phyloP scores from a whole-genome alignment of 2,797 vertebrate genomes.

The Percopsis omiscomaycus region DNA sequence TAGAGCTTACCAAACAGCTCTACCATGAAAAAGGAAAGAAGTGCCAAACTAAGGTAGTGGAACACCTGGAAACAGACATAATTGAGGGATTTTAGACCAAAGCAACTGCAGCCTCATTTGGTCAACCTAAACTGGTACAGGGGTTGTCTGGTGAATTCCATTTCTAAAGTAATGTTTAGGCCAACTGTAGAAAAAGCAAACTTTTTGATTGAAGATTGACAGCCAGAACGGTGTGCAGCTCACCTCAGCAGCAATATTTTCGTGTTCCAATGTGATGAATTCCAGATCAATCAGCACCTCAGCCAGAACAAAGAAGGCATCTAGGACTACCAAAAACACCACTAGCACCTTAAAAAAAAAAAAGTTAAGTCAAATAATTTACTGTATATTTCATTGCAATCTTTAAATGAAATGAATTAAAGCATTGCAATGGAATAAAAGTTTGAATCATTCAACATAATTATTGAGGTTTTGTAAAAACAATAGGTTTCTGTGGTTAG shows the following conservation, averaged over 20 bases:
- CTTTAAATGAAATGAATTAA: too few species aligned
- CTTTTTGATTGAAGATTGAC: neutral
- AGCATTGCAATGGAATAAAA: too few species aligned
- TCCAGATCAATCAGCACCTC: slow-evolving; percentile 90
- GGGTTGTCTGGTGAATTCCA: too few species aligned
- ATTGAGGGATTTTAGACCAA: neutral
- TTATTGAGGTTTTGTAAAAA: too few species aligned
- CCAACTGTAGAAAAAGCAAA: neutral
- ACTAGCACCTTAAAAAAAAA: slow-evolving; percentile 79
- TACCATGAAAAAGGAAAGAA: slow-evolving; percentile 89
- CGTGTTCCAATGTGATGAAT: slow-evolving; percentile 79
- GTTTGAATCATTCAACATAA: too few species aligned
- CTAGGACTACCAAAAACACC: slow-evolving; percentile 89
- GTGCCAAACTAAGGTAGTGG: slow-evolving; percentile 88
- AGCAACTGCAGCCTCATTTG: neutral
- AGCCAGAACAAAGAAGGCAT: slow-evolving; percentile 88
- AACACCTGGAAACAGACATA: slow-evolving; percentile 80
- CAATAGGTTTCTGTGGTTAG: too few species aligned
- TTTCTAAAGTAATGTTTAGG: too few species aligned
- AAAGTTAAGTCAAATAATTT: neutral
- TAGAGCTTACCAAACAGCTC: slow-evolving; percentile 89
- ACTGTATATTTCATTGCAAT: too few species aligned
- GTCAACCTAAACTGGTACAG: neutral
- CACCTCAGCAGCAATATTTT: slow-evolving; percentile 81
- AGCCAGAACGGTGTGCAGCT: slow-evolving; percentile 14